Base-by-base conservation (phyloP, 2,888 invertebrate species). In the Lithophane socia region DNA sequence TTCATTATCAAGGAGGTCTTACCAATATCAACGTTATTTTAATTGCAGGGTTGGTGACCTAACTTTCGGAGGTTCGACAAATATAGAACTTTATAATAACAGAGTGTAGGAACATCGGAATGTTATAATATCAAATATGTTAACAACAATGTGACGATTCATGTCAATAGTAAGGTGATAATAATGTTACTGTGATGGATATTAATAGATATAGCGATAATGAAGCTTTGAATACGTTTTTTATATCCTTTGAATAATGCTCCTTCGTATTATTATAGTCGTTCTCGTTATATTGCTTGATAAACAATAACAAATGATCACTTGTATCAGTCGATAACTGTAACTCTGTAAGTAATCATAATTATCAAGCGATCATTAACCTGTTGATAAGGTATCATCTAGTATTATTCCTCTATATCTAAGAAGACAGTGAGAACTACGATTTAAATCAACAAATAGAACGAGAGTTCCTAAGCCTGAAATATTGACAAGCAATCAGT, bases 21-120 rank as follows among this genome's bases (percentile, higher is more conserved):
- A 79, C 60, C 75, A 58, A 72, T 24, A 74, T 69, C 21, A 65
- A 56, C 1, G n/a, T 70, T 73, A 54, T 85, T 77, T 49, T 71
- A 82, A 79, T 73, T 72, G 69, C 71, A 71, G 79, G 79, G 61
- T 70, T 73, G 66, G 54, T 85, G 75, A 81, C 78, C 86, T 72
- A 84, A 83, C 70, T 79, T 79, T 77, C 49, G 12, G 64, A 67
- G 73, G 58, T 60, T 73, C 29, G 29, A 64, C 56, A 42, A 65
- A 58, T 58, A 75, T 37, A 75, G 29, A 75, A 54, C 21, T 8
- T 29, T 64, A 42, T 49, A 81, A 58, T 54, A 70, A 60, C 18
- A 24, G 18, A 2, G 24, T 66, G n/a, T 58, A 56, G 29, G 18
- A 52, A 75, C 7, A 65, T 56, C 65, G 60, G 47, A 47, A 69